These are phyloP conservation scores for Acipenser ruthenus DNA, from an alignment of 2,797 vertebrate species.

Conservation along the genomic window DNA sequence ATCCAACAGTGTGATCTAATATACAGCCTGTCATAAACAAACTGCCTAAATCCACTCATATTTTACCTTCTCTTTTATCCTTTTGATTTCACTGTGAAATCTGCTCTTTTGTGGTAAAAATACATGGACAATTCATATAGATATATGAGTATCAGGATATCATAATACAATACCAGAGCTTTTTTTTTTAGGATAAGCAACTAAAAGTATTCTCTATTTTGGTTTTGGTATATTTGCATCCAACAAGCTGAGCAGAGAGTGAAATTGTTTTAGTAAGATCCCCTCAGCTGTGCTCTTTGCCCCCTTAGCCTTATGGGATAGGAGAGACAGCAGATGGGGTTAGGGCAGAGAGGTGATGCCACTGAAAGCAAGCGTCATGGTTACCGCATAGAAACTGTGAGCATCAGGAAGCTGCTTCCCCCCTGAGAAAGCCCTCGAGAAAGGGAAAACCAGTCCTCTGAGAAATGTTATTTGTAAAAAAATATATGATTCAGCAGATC, in stretches of 20 bases:
- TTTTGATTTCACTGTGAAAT: too few species aligned
- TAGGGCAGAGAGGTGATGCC: constrained; percentile 82
- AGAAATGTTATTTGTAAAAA: constrained; percentile 78
- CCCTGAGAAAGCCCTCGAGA: constrained; percentile 79
- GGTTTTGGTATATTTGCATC: constrained; percentile 1
- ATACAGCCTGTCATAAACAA: too few species aligned
- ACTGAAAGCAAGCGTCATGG: constrained; percentile 86
- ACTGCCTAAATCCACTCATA: too few species aligned
- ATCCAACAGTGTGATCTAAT: too few species aligned
- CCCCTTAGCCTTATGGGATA: constrained; percentile 64
- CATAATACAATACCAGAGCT: constrained; percentile 62
- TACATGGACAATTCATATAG: too few species aligned
- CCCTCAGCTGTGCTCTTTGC: constrained; percentile 63
- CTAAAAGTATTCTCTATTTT: too few species aligned
- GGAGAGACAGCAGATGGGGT: constrained; percentile 95
- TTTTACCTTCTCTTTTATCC: too few species aligned
- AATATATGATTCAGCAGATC: constrained; percentile 95
- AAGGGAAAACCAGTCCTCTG: constrained; percentile 79
- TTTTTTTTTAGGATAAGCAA: too few species aligned
- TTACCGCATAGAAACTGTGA: constrained; percentile 73
- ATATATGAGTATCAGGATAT: constrained; percentile 68
- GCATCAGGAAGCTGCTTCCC: constrained; percentile 79
- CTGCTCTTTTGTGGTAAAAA: too few species aligned
- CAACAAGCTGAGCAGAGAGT: constrained; percentile 7
- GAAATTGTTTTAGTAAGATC: background rate